Base-by-base conservation (phyloP, 1,140 invertebrate genomes). In the Sitobion miscanthi region DNA sequence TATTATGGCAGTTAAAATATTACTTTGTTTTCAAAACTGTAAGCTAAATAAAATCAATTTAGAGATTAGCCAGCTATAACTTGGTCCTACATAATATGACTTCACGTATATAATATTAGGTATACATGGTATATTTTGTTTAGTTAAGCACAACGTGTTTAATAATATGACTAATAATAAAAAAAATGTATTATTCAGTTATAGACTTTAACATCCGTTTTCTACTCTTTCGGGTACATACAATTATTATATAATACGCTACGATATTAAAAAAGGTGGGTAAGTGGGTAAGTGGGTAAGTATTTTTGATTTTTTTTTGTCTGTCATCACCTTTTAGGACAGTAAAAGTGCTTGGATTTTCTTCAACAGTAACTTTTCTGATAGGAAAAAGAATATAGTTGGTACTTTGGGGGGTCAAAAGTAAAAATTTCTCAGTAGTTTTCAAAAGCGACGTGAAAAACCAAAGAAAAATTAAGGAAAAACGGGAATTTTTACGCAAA, bases 1-100 rank as follows among this genome's bases (percentile, higher is more conserved):
- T 35, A 38, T 47, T 8, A 23, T 85, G 9, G 9, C 9, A 25
- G 7, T 85, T 11, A 42, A 45, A 45, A 85, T 45, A 85, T 83
- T 45, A 85, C 3, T 85, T 45, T 45, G 23, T 85, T 85, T 85
- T 85, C 23, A 85, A 77, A 77, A 77, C 11, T 20, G 11, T 77
- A n/a, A 77, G n/a, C 14, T 77, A 77, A n/a, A n/a, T 77, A 77
- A 77, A 69, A 77, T 77, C n/a, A 35, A 77, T 77, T 77, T 77
- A 77, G n/a, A 17, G 62, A 77, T 77, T n/a, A 77, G 62, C n/a
- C 11, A n/a, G 30, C 5, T 77, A n/a, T 62, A 11, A 5, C 62
- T 69, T 69, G 14, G 21, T 69, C 1, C 9, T n/a, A 69, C 14
- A 69, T n/a, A 69, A 14, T 69, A 62, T 30, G 30, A 30, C 9